These are phyloP conservation scores for Rhogogaster chlorosoma DNA, from an alignment of 2,888 invertebrate genomes.

Conservation along the genomic window DNA sequence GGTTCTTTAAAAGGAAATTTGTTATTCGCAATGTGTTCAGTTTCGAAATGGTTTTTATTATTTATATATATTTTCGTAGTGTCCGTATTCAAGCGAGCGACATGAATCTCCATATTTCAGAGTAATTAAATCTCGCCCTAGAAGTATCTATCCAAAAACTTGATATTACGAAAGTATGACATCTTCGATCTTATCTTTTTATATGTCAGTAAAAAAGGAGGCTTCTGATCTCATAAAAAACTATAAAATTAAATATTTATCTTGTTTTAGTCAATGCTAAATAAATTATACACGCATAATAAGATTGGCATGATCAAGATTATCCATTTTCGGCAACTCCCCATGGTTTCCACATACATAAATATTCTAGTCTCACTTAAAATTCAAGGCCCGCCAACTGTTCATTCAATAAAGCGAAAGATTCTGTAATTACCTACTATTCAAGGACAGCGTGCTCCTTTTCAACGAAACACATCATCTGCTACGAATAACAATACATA, in stretches of 20 bases:
- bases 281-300: constrained; percentile 9
- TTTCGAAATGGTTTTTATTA: neutral
- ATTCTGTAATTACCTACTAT: constrained; percentile 35
- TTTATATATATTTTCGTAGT: neutral
- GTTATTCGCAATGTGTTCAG: neutral
- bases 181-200: neutral
- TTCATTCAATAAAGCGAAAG: constrained; percentile 37
- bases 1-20: constrained; percentile 44
- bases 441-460: constrained; percentile 20
- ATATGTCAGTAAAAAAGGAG: neutral
- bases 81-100: neutral
- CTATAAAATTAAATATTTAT: neutral
- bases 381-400: constrained; percentile 35
- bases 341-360: constrained; percentile 26
- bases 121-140: neutral
- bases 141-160: neutral
- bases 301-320: neutral
- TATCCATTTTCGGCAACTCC: constrained; percentile 1
- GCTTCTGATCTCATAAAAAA: neutral
- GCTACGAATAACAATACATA: neutral
- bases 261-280: neutral
- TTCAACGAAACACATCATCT: neutral
- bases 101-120: neutral
- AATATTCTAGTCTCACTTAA: constrained; percentile 26
- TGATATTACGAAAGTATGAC: neutral